Evolutionary conservation across 2,797 vertebrate species (phyloP), one percentile per base, ranked within the genome.

Genomic region (Argyrosomus regius): DNA sequence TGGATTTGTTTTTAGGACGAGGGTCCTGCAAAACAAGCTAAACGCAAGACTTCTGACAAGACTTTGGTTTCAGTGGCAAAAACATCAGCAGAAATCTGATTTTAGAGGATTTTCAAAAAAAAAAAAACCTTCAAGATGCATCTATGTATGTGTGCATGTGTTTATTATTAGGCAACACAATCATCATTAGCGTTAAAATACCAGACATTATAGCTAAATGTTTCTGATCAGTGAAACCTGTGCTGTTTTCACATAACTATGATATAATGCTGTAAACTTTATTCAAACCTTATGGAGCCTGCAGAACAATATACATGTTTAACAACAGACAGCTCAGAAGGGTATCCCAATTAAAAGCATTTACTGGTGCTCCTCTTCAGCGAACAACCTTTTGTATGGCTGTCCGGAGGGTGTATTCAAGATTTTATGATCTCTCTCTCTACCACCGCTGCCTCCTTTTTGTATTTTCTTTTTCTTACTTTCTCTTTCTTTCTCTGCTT

Each of bases 1-100:
- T 52, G 45, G 69, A 77, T 60, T 65, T 84, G 59, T 85, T 80
- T 83, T 85, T 69, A 49, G 28, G 68, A 59, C 11, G 12, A 50
- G 46, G 78, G 73, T 59, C 77, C 22, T 26, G 60, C n/a, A 72
- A 82, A 76, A 82, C 72, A 48, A 64, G 72, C 52, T 50, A 31
- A 52, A 53, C 3, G 18, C 16, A 57, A 61, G 49, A 79, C 41
- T 24, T 62, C 45, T 67, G 71, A 68, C 56, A 31, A 45, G 20
- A 11, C n/a, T 54, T 58, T 52, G 28, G 18, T 50, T 66, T 66
- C 35, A 7, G 62, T 22, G 35, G 65, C 67, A 75, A 60, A 63
- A 67, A 61, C 56, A 35, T 13, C 5, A 56, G 26, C 16, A 52
- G 3, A 52, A 62, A 78, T 52, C 28, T 39, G 17, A 41, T 77